Conservation (phyloP, 2,888 invertebrate species). For the Cremastinae sp. region DNA sequence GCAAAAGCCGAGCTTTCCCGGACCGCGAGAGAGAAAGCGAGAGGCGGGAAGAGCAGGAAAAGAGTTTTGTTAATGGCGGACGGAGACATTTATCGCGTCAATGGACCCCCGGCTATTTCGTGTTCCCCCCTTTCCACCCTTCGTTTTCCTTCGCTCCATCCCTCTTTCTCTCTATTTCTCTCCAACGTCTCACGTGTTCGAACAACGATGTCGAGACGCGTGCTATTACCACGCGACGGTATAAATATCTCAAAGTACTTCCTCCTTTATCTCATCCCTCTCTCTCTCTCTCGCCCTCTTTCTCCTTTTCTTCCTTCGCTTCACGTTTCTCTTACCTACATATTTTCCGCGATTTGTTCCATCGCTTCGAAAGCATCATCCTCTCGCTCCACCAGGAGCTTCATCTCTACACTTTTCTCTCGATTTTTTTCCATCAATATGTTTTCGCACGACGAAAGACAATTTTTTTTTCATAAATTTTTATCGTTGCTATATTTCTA, state of each 20-base stretch:
- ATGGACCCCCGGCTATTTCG: constrained; percentile 72
- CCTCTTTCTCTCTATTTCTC: constrained; percentile 65
- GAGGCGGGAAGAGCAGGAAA: constrained; percentile 27
- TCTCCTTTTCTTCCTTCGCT: constrained; percentile 28
- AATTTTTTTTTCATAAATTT: no score
- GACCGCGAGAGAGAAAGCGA: neutral
- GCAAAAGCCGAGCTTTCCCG: constrained; percentile 46
- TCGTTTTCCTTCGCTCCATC: constrained; percentile 60
- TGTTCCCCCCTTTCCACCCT: constrained; percentile 66
- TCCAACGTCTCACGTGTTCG: constrained; percentile 13
- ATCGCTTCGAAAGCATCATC: neutral
- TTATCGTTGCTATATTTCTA: no score
- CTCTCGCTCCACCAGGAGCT: constrained; percentile 4
- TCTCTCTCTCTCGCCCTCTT: constrained; percentile 36
- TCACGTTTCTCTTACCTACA: constrained; percentile 13
- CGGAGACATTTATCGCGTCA: constrained; percentile 76
- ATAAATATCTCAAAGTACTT: constrained; percentile 70
- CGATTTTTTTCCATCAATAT: neutral
- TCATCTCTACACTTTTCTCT: constrained; percentile 25
- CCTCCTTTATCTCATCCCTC: constrained; percentile 36
- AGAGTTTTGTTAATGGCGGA: constrained; percentile 74
- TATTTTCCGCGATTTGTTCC: constrained; percentile 12
- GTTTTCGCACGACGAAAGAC: neutral
- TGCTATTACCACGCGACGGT: constrained; percentile 67
- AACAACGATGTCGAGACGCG: constrained; percentile 59